Percentiles rank a stretch among this genome's conserved stretches.
phyloP scores from a whole-genome alignment of 2,797 vertebrate genomes.

The Leptoclinus maculatus region DNA sequence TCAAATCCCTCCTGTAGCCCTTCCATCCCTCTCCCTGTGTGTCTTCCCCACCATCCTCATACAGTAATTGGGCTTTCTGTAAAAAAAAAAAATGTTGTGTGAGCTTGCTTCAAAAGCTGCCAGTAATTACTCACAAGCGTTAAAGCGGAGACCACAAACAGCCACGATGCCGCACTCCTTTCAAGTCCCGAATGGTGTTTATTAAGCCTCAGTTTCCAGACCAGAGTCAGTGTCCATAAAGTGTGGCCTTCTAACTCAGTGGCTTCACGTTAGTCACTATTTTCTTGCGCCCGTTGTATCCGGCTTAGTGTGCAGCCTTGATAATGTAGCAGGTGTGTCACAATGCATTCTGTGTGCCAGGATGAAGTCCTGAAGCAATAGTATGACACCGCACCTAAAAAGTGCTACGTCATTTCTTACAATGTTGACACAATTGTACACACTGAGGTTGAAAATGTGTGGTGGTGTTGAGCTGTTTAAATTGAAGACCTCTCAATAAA shows the following conservation, averaged over 20 bases:
- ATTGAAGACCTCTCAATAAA: neutral
- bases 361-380: neutral
- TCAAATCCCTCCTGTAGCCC: neutral
- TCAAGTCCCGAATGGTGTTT: conserved; percentile 75
- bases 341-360: neutral
- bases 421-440: neutral
- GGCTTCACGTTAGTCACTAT: conserved; percentile 40
- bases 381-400: neutral
- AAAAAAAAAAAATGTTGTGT: conserved; percentile 46
- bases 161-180: conserved; percentile 55
- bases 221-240: conserved; percentile 60
- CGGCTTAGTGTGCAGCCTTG: neutral
- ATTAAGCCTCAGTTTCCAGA: conserved; percentile 69
- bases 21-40: conserved; percentile 18
- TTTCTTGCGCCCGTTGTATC: conserved; percentile 13
- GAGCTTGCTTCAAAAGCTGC: conserved; percentile 68
- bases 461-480: neutral
- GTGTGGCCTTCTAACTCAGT: conserved; percentile 45
- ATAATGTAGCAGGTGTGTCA: neutral
- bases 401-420: neutral
- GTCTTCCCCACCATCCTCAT: conserved; percentile 3
- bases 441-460: neutral
- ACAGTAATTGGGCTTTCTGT: conserved; percentile 57
- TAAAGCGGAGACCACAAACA: conserved; percentile 71
- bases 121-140: conserved; percentile 71